These are phyloP conservation scores for Clarias gariepinus DNA, from an alignment of 2,113 vertebrate species.

Conservation along the genomic window DNA sequence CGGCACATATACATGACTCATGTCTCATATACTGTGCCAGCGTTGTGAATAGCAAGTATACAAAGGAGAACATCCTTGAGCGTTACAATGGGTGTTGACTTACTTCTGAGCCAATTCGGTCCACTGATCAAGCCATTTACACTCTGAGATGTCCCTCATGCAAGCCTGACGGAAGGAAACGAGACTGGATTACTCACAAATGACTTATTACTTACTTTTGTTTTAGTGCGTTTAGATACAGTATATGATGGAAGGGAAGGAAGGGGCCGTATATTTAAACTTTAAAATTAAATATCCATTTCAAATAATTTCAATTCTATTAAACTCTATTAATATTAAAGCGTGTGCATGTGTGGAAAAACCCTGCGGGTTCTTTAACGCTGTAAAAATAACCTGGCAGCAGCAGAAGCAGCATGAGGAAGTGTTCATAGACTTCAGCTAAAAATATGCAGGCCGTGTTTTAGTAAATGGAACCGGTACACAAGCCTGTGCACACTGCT, in stretches of 20 bases:
- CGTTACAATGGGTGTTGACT: too few relatives aligned
- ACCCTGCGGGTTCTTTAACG: not conserved
- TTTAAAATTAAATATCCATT: not conserved
- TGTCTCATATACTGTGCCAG: not conserved
- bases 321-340: not conserved
- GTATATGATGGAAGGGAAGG: too few relatives aligned
- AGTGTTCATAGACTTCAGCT: not conserved
- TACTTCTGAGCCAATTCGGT: constrained; percentile 97
- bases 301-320: not conserved
- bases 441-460: constrained; percentile 2
- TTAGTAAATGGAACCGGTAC: not conserved
- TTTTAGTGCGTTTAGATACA: too few relatives aligned
- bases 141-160: constrained; percentile 96
- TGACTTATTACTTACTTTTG: not conserved
- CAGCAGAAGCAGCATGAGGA: not conserved
- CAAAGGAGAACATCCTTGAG: not conserved
- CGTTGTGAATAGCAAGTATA: not conserved
- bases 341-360: not conserved
- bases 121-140: constrained; percentile 99
- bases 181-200: not conserved
- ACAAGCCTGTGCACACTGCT: not conserved
- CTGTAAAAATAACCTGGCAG: constrained; percentile 8
- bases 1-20: not conserved
- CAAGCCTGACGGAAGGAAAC: constrained; percentile 78
- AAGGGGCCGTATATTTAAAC: too few relatives aligned